phyloP scores from a whole-genome alignment of 2,113 vertebrate genomes.

The Hypanus sabinus region DNA sequence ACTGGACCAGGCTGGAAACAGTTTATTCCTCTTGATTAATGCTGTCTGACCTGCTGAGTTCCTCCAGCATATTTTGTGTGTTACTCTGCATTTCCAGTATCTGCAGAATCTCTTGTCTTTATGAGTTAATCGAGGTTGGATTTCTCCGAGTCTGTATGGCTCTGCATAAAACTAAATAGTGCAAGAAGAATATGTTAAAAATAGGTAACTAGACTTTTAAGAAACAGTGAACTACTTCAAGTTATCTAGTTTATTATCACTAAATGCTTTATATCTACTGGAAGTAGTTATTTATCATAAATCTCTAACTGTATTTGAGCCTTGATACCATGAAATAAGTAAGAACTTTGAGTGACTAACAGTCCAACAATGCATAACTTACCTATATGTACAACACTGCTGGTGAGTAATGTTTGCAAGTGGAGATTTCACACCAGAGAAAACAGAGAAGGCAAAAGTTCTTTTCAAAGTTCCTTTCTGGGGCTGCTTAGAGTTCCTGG shows the following conservation, averaged over 20 bases:
- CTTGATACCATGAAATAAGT: neutral
- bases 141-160: neutral
- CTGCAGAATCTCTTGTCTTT: too few relatives aligned
- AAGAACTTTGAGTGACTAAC: neutral
- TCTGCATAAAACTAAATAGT: neutral
- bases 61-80: too few relatives aligned
- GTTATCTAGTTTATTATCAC: neutral
- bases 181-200: neutral
- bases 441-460: neutral
- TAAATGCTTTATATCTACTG: neutral
- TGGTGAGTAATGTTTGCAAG: constrained; percentile 1
- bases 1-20: too few relatives aligned
- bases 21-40: too few relatives aligned
- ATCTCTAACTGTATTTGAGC: neutral
- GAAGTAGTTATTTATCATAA: neutral
- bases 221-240: neutral
- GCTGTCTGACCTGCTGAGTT: too few relatives aligned
- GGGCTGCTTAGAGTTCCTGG: neutral
- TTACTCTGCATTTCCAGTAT: too few relatives aligned
- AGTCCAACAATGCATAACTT: neutral
- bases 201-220: neutral
- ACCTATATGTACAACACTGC: neutral
- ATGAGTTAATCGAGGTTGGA: neutral
- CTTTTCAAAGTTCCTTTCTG: neutral
- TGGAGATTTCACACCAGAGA: neutral